Evolutionary conservation across 2,888 invertebrate species (phyloP).

Genomic region (Melinaea menophilus): DNA sequence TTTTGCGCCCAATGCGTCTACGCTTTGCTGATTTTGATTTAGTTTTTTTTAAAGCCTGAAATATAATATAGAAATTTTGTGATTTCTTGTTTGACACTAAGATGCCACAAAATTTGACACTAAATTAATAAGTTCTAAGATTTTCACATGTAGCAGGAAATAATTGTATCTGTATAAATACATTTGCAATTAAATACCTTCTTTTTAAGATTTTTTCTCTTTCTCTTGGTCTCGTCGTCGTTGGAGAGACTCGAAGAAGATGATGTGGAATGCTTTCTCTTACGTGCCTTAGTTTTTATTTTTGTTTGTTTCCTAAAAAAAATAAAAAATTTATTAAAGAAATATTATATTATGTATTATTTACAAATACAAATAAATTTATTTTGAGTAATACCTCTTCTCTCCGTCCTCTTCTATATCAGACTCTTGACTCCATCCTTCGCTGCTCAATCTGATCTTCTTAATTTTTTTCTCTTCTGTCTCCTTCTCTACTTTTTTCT

Average conservation of each 20-base stretch:
- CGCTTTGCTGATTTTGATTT: slow-evolving; percentile 53
- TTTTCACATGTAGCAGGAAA: too few relatives aligned
- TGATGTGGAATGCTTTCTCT: slow-evolving; percentile 53
- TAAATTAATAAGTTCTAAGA: too few relatives aligned
- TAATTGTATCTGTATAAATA: background rate
- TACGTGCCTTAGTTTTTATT: slow-evolving; percentile 47
- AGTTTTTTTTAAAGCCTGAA: slow-evolving; percentile 51
- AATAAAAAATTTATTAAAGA: slow-evolving; percentile 8
- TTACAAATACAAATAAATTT: too few relatives aligned
- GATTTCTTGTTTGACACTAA: too few relatives aligned
- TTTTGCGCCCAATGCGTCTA: slow-evolving; percentile 49
- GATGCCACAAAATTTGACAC: too few relatives aligned
- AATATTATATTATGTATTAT: background rate
- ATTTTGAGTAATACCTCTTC: slow-evolving; percentile 42
- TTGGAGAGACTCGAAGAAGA: slow-evolving; percentile 44
- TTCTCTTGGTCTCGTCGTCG: slow-evolving; percentile 48
- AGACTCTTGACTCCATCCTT: slow-evolving; percentile 70
- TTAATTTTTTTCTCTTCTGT: slow-evolving; percentile 46
- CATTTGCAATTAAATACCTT: slow-evolving; percentile 42
- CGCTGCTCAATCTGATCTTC: slow-evolving; percentile 57
- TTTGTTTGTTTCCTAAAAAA: slow-evolving; percentile 51
- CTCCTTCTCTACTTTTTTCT: slow-evolving; percentile 35
- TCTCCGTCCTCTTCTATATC: slow-evolving; percentile 55
- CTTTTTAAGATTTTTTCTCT: slow-evolving; percentile 50
- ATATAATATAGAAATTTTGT: background rate